phyloP scores from a whole-genome alignment of 2,888 invertebrate species.

The Leptopilina myrica region DNA sequence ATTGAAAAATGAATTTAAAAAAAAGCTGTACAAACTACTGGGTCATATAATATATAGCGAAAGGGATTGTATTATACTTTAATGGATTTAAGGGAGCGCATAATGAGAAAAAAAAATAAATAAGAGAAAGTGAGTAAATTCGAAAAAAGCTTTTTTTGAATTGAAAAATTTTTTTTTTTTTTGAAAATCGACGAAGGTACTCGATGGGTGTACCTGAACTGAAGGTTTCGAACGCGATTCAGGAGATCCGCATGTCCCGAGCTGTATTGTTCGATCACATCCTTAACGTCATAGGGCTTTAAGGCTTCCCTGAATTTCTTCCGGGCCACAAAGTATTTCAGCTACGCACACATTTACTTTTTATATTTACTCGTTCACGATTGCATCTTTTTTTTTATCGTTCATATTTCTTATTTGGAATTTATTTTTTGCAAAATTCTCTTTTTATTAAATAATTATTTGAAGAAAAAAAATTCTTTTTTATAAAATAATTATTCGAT shows the following conservation, averaged over 20 bases:
- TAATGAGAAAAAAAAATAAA: too few relatives aligned
- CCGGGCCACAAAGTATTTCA: constrained; percentile 93
- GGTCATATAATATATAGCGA: not conserved
- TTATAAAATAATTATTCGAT: too few relatives aligned
- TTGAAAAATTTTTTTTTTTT: not conserved
- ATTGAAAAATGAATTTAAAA: not conserved
- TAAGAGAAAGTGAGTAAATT: constrained; percentile 4
- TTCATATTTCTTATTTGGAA: constrained; percentile 49
- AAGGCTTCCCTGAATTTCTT: constrained; percentile 94
- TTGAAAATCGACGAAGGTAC: constrained; percentile 46
- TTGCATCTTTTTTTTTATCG: constrained; percentile 53
- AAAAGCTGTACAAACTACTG: constrained; percentile 3
- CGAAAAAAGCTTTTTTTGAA: constrained; percentile 12
- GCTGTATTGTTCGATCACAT: constrained; percentile 95
- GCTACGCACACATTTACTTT: constrained; percentile 74
- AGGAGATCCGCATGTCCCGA: constrained; percentile 92
- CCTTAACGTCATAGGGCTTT: constrained; percentile 96
- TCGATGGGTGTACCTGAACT: constrained; percentile 82
- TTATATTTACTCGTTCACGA: constrained; percentile 46
- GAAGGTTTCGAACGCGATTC: constrained; percentile 91
- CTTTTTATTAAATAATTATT: not conserved
- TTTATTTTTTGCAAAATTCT: not conserved
- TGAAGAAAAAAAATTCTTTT: not conserved
- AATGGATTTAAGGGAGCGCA: not conserved
- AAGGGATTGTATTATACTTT: not conserved